Percentiles rank a stretch among this genome's conserved stretches.
Evolutionary conservation across 2,888 invertebrate genomes (phyloP).

Genomic region (Bellardia bayeri): DNA sequence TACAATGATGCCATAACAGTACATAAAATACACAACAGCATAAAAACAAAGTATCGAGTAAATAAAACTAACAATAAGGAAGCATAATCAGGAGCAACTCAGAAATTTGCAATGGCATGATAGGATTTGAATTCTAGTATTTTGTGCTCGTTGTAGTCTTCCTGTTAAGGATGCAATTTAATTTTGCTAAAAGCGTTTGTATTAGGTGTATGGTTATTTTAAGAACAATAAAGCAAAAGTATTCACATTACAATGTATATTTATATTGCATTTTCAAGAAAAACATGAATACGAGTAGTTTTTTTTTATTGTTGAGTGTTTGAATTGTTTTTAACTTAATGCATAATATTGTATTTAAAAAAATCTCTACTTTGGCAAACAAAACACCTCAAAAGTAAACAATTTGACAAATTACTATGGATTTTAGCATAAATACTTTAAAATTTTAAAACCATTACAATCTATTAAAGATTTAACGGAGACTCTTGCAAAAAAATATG

Average conservation of each 20-base stretch:
- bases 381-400: not conserved
- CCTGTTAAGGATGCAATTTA: conserved; percentile 56
- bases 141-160: conserved; percentile 10
- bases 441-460: not conserved
- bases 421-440: not conserved
- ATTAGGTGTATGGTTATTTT: not conserved
- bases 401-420: conserved; percentile 38
- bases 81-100: conserved; percentile 39
- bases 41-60: conserved; percentile 48
- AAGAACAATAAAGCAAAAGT: conserved; percentile 14
- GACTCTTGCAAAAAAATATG: not conserved
- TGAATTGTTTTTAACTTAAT: conserved; percentile 12
- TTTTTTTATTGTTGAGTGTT: not conserved
- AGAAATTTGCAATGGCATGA: conserved; percentile 17
- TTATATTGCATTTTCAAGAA: not conserved
- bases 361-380: not conserved
- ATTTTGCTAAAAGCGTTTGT: conserved; percentile 62
- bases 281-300: not conserved
- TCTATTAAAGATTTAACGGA: conserved; percentile 13
- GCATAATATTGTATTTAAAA: not conserved
- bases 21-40: conserved; percentile 12
- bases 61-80: conserved; percentile 44
- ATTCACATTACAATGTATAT: not conserved
- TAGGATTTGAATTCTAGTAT: conserved; percentile 36
- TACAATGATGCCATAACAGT: conserved; percentile 42